Percentiles rank a stretch among this genome's conserved stretches.
These are phyloP conservation scores for Vombatus ursinus DNA, from an alignment of 2,113 vertebrate species.

Conservation along the genomic window DNA sequence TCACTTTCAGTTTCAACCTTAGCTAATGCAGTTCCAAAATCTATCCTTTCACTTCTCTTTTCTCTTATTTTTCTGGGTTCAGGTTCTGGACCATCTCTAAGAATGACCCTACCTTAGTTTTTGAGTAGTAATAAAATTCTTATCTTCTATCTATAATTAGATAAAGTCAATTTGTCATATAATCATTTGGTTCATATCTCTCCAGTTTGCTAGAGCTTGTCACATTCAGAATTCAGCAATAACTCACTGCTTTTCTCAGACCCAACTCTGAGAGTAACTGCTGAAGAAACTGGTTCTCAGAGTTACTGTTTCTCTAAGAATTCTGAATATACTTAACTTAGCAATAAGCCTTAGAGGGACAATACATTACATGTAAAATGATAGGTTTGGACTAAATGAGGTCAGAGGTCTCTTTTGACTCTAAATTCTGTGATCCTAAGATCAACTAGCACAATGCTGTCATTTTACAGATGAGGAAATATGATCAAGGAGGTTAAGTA, in stretches of 20 bases:
- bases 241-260: neutral
- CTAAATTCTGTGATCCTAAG: neutral
- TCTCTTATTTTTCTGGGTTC: neutral
- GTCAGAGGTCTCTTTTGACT: neutral
- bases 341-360: neutral
- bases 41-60: neutral
- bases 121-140: neutral
- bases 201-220: neutral
- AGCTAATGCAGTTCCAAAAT: neutral
- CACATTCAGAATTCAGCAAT: neutral
- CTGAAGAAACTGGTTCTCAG: neutral
- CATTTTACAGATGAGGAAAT: neutral
- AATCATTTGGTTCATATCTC: neutral
- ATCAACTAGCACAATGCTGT: neutral
- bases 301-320: neutral
- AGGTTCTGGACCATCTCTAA: neutral
- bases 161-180: neutral
- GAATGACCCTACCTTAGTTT: neutral
- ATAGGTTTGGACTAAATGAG: neutral
- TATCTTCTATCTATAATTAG: neutral
- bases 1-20: neutral
- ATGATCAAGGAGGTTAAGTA: neutral
- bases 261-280: neutral
- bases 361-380: neutral
- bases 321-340: neutral